Evolutionary conservation across 2,888 invertebrate species (phyloP).

Genomic region (Nymphalis polychloros): DNA sequence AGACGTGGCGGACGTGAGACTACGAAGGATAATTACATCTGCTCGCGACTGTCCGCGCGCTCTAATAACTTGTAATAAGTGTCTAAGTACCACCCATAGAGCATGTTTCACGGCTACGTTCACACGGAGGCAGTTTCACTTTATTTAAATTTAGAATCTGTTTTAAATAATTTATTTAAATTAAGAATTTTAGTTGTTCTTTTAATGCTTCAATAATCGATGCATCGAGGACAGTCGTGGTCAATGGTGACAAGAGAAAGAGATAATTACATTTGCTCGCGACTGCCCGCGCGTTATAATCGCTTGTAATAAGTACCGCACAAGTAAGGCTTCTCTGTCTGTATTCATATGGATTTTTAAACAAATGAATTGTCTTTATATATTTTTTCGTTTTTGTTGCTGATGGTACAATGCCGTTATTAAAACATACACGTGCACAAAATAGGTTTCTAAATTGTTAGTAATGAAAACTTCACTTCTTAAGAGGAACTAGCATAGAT

Average conservation of each 20-base stretch:
- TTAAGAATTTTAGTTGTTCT: neutral
- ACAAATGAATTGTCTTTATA: neutral
- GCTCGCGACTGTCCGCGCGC: slow-evolving; percentile 51
- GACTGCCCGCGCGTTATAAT: slow-evolving; percentile 3
- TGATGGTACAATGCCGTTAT: neutral
- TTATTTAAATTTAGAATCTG: neutral
- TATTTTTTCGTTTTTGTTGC: neutral
- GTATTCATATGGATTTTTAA: neutral
- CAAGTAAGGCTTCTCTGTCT: neutral
- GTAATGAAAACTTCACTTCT: slow-evolving; percentile 11
- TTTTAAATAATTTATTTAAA: neutral
- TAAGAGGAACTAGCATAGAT: slow-evolving; percentile 12
- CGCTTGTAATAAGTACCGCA: slow-evolving; percentile 8
- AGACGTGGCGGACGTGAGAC: slow-evolving; percentile 38
- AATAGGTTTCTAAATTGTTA: slow-evolving; percentile 1
- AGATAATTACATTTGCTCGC: neutral
- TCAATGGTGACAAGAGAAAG: neutral
- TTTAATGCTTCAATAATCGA: neutral
- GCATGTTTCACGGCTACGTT: slow-evolving; percentile 31
- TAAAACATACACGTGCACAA: slow-evolving; percentile 7
- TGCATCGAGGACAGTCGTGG: neutral
- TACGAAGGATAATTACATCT: slow-evolving; percentile 56
- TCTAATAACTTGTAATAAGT: slow-evolving; percentile 58
- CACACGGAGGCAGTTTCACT: slow-evolving; percentile 40
- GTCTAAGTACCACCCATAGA: slow-evolving; percentile 55